These are phyloP conservation scores for Cuniculus paca DNA, from an alignment of 2,797 vertebrate genomes.

Conservation along the genomic window DNA sequence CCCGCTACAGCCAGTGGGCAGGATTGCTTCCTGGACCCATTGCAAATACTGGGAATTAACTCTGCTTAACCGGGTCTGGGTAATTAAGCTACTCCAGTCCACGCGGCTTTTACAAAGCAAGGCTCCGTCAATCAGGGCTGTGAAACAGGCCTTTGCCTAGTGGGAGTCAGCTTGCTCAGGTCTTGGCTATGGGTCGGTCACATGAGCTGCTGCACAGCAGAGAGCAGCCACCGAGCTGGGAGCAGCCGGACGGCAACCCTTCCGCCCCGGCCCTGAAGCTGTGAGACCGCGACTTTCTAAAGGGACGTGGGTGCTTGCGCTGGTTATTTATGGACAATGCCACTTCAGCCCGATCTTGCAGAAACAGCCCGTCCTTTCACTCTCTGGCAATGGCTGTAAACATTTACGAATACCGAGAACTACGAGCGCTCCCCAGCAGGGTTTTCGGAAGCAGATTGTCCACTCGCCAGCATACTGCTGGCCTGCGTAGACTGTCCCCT, in stretches of 20 bases:
- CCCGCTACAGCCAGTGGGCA: neutral
- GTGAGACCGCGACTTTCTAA: neutral
- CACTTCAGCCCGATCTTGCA: neutral
- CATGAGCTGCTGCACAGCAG: neutral
- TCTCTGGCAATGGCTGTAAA: constrained; percentile 18
- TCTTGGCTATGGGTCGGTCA: neutral
- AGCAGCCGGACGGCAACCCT: neutral
- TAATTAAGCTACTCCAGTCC: neutral
- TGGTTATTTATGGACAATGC: constrained; percentile 13
- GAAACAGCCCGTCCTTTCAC: neutral
- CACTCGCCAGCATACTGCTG: neutral
- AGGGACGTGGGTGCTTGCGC: neutral
- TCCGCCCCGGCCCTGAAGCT: neutral
- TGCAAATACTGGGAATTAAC: neutral
- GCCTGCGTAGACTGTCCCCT: neutral
- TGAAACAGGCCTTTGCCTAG: neutral
- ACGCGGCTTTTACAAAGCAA: neutral
- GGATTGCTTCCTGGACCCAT: neutral
- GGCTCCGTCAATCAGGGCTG: neutral
- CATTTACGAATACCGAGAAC: neutral
- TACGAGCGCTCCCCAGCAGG: neutral
- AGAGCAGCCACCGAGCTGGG: neutral
- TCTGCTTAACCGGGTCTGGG: neutral
- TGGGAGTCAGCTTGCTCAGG: neutral
- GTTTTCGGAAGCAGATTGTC: constrained; percentile 23